A percentile compares a stretch with the other conserved stretches of the same genome.
These are phyloP conservation scores for Indicator indicator DNA, from an alignment of 2,113 vertebrate genomes.

Conservation along the genomic window DNA sequence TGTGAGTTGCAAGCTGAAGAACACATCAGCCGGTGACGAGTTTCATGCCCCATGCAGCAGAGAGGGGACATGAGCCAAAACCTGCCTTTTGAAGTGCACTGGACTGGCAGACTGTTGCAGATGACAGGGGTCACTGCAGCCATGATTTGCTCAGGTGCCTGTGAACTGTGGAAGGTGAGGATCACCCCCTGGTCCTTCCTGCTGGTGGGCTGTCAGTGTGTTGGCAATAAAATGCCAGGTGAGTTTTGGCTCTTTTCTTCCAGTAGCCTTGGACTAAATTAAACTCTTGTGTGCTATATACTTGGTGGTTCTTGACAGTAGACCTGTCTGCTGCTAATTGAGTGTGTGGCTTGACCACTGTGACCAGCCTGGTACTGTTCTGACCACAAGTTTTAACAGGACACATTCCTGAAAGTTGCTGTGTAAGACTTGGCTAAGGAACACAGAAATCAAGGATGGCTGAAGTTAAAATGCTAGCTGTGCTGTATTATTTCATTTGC, in stretches of 20 bases:
- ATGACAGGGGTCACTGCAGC: background rate
- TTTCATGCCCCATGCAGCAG: background rate
- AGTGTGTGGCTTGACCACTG: background rate
- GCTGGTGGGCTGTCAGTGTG: background rate
- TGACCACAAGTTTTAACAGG: background rate
- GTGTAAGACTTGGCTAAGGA: background rate
- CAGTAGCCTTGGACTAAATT: background rate
- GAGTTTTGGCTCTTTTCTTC: background rate
- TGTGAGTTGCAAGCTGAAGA: background rate
- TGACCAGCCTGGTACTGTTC: background rate
- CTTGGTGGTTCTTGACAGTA: background rate
- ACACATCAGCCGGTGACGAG: background rate
- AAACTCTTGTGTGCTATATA: background rate
- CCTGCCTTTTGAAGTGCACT: background rate
- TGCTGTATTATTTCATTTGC: background rate
- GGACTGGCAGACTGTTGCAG: background rate
- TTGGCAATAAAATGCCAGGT: background rate
- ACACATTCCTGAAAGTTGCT: background rate
- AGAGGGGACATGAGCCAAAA: background rate
- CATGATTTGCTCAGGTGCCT: background rate
- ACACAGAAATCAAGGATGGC: background rate
- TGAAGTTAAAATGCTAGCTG: background rate
- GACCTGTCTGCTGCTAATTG: background rate
- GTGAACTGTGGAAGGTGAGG: background rate
- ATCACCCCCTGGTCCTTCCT: background rate